Base-by-base conservation (phyloP, 2,113 vertebrate species). In the Porphyrio hochstetteri region DNA sequence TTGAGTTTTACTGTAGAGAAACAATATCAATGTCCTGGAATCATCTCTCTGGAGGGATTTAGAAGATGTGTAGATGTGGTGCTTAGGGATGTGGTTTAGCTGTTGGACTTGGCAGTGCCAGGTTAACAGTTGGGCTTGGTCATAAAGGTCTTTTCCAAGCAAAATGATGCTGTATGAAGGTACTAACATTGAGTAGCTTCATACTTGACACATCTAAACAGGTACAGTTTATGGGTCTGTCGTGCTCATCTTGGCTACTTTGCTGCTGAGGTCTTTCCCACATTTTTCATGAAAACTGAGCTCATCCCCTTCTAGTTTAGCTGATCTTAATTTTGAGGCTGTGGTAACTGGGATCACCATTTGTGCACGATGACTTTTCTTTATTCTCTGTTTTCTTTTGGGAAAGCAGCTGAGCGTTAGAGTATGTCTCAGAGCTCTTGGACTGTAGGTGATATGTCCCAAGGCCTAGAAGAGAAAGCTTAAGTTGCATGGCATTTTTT, bases 321-420 rank as follows among this genome's bases (percentile, higher is more conserved):
- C 9, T 61, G 19, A 1, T 76, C 6, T 52, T 88, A 14, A 14
- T 42, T 76, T 57, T 50, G 59, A 16, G 12, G 8, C 9, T 46
- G 1, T 5, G 10, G 5, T 38, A 25, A 42, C 9, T 59, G 7
- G 1, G 2, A 5, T 69, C 27, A 79, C 40, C 7, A 1, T 40
- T 44, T 42, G 21, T 28, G 14, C 19, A 1, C 16, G 7, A 11
- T 17, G 46, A 23, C 11, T 86, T 55, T 28, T 8, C 15, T 61
- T 61, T 31, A 1, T 19, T 75, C 38, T 61, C 5, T 57, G 5
- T 17, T 23, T 31, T 64, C 24, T 57, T 53, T 75, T n/a, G 60
- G 48, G 27, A 59, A 82, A 52, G 35, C 42, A 35, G 19, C 44
- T 42, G 23, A 48, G 44, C n/a, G 2, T 29, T 72, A 25, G 6